phyloP scores from a whole-genome alignment of 1,140 invertebrate species.

The Carcinoscorpius rotundicauda region DNA sequence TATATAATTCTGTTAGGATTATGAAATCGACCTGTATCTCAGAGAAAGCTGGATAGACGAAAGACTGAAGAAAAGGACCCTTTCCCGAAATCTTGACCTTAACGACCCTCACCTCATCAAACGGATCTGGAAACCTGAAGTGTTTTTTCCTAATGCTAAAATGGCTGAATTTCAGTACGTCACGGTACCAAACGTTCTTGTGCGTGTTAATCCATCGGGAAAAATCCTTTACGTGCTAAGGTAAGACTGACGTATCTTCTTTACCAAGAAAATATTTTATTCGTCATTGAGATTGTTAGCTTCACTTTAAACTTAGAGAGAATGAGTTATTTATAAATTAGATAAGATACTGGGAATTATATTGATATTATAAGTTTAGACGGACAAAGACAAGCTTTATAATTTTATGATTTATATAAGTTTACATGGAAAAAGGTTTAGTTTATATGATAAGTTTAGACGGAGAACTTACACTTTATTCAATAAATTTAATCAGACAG shows the following conservation, averaged over 20 bases:
- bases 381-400: no score
- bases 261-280: no score
- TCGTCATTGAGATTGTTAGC: no score
- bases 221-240: constrained; percentile 50
- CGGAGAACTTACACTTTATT: no score
- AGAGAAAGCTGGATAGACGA: constrained; percentile 43
- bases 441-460: no score
- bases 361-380: no score
- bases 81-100: constrained; percentile 39
- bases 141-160: constrained; percentile 54
- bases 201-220: constrained; percentile 47
- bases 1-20: constrained; percentile 39
- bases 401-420: no score
- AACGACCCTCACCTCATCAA: constrained; percentile 44
- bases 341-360: no score
- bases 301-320: no score
- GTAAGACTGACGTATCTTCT: constrained; percentile 26
- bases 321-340: no score
- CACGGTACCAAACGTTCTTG: constrained; percentile 51
- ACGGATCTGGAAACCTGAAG: constrained; percentile 51
- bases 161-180: constrained; percentile 49
- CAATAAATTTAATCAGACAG: no score
- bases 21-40: constrained; percentile 45
- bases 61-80: constrained; percentile 36
- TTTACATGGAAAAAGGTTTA: no score